A percentile compares a stretch with the other conserved stretches of the same genome.
Evolutionary conservation across 1,140 invertebrate species (phyloP).

Genomic region (Lysiphlebus fabarum): DNA sequence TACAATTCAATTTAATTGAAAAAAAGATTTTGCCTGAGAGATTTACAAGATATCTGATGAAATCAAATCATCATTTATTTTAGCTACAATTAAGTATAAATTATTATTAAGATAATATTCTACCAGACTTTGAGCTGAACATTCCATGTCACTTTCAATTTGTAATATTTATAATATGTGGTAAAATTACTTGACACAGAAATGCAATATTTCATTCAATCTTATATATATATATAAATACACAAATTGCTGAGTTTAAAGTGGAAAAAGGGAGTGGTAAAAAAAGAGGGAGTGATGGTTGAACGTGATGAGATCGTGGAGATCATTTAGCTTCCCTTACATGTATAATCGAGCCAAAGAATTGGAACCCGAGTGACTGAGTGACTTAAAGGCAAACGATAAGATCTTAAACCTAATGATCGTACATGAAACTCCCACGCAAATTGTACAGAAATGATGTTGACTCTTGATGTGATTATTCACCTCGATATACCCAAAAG

Average conservation of each 20-base stretch:
- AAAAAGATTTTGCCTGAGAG: too few species aligned
- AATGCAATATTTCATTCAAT: not conserved
- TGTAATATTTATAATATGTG: not conserved
- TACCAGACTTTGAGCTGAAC: too few species aligned
- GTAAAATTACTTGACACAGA: not conserved
- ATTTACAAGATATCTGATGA: too few species aligned
- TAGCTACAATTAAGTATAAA: too few species aligned
- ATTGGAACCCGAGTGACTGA: conserved; percentile 39
- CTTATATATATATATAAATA: too few species aligned
- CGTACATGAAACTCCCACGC: conserved; percentile 47
- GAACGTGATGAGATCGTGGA: not conserved
- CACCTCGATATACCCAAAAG: conserved; percentile 17
- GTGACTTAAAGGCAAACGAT: conserved; percentile 46
- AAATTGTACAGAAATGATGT: conserved; percentile 20
- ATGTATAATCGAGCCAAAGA: conserved; percentile 34
- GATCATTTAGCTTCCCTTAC: conserved; percentile 24
- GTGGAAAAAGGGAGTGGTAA: not conserved
- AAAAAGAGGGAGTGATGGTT: not conserved
- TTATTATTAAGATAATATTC: too few species aligned
- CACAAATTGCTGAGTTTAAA: too few species aligned
- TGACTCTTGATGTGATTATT: conserved; percentile 8
- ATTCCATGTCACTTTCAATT: too few species aligned
- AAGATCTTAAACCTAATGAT: conserved; percentile 49
- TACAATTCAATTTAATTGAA: too few species aligned
- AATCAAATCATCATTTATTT: too few species aligned